These are phyloP conservation scores for Petaurus breviceps DNA, from an alignment of 2,113 vertebrate genomes.

Conservation along the genomic window DNA sequence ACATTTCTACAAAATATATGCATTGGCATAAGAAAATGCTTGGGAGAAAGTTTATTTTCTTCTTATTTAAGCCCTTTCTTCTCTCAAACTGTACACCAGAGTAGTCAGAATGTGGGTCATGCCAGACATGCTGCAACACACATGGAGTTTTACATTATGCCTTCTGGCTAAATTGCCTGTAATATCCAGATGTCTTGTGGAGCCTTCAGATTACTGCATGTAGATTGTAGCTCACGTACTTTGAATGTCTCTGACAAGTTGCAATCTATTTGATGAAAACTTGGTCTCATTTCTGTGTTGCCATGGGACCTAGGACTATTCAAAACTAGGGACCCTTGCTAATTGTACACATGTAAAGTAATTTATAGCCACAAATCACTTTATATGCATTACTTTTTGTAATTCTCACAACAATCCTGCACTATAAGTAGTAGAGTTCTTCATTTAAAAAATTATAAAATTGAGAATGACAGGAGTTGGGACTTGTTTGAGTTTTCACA, in stretches of 20 bases:
- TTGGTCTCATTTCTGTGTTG: neutral
- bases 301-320: neutral
- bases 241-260: neutral
- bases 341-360: neutral
- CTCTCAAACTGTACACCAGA: neutral
- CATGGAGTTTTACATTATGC: neutral
- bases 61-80: neutral
- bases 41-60: constrained; percentile 17
- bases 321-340: constrained; percentile 5
- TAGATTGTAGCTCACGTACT: neutral
- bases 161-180: neutral
- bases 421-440: neutral
- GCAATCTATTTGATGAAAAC: neutral
- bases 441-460: neutral
- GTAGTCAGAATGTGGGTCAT: neutral
- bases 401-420: neutral
- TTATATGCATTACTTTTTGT: neutral
- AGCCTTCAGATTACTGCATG: neutral
- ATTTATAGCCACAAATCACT: neutral
- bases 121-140: neutral
- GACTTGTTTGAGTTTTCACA: neutral
- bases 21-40: neutral
- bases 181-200: no score
- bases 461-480: neutral
- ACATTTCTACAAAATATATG: neutral